phyloP scores from a whole-genome alignment of 1,140 invertebrate genomes.

The Rhagoletis zephyria region DNA sequence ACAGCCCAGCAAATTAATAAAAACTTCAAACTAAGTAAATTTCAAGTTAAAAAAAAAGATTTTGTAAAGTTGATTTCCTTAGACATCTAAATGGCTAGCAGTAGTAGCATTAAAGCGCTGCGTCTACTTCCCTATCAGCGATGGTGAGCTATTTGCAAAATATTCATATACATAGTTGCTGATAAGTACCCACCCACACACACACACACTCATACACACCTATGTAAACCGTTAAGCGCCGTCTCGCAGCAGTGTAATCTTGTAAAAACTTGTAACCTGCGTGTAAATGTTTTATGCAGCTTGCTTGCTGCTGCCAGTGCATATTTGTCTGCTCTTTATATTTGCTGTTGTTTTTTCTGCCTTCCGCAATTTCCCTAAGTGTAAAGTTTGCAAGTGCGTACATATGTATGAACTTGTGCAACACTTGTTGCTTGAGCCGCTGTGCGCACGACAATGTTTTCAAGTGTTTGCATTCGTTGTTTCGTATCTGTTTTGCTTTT shows the following conservation, averaged over 20 bases:
- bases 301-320: conserved; percentile 18
- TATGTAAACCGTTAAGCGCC: too few species aligned
- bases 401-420: not conserved
- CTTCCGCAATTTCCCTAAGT: not conserved
- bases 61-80: conserved; percentile 18
- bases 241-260: not conserved
- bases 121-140: too few species aligned
- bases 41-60: not conserved
- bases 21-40: not conserved
- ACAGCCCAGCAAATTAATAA: conserved; percentile 7
- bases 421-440: conserved; percentile 1
- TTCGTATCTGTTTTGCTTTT: too few species aligned
- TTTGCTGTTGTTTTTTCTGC: not conserved
- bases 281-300: too few species aligned
- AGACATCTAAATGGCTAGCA: too few species aligned
- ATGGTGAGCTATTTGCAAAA: too few species aligned
- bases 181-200: too few species aligned
- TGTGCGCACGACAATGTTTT: conserved; percentile 15
- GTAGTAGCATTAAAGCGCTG: too few species aligned
- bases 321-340: too few species aligned
- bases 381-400: not conserved
- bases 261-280: not conserved
- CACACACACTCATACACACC: too few species aligned
- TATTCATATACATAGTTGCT: too few species aligned
- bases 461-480: conserved; percentile 26